phyloP scores from a whole-genome alignment of 2,113 vertebrate species.

The Rhineura floridana region DNA sequence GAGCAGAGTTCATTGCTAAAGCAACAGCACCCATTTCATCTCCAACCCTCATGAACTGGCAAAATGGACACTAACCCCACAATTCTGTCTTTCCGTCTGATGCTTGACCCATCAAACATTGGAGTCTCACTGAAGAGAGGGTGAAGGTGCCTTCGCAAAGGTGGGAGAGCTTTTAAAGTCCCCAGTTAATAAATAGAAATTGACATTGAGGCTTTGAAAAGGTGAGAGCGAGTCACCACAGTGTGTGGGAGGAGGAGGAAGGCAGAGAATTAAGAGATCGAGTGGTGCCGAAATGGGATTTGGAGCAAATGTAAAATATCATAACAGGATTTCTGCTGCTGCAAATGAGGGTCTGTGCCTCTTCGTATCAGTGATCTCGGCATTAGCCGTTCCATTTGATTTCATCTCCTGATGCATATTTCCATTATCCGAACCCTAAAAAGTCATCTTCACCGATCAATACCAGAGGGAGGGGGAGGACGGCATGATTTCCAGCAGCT shows the following conservation, averaged over 20 bases:
- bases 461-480: background rate
- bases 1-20: no score
- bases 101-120: no score
- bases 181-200: background rate
- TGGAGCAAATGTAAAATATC: background rate
- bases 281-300: rapidly evolving
- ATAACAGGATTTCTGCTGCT: background rate
- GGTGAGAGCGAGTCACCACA: rapidly evolving
- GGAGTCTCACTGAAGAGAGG: no score
- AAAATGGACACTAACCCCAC: no score
- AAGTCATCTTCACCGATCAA: conserved; percentile 46
- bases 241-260: background rate
- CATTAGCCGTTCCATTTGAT: background rate
- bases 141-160: rapidly evolving
- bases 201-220: background rate
- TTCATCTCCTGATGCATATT: conserved; percentile 1
- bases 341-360: background rate
- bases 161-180: background rate
- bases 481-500: background rate
- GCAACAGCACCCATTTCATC: no score
- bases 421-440: conserved; percentile 23
- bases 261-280: background rate
- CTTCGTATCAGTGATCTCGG: background rate
- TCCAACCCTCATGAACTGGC: no score
- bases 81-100: no score